Evolutionary conservation across 2,888 invertebrate genomes (phyloP).

Genomic region (Andrena flavipes): DNA sequence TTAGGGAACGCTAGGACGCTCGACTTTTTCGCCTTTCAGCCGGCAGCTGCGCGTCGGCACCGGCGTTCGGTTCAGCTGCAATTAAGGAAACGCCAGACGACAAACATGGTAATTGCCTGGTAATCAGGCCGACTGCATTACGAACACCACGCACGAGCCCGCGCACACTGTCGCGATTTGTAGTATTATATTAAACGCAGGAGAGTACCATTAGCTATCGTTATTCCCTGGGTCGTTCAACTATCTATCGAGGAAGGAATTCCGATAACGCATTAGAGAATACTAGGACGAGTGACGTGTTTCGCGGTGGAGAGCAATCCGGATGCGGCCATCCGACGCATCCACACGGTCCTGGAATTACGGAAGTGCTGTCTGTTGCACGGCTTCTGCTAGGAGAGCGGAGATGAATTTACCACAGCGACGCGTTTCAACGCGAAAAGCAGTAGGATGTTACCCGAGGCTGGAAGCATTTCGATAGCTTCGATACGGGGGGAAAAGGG

Average conservation of each 20-base stretch:
- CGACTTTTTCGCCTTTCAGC: slow-evolving; percentile 1
- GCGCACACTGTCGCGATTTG: not conserved
- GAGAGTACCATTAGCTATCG: not conserved
- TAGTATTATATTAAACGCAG: not conserved
- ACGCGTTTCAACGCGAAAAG: slow-evolving; percentile 7
- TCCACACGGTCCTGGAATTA: slow-evolving; percentile 10
- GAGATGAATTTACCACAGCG: not conserved
- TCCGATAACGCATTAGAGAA: slow-evolving; percentile 39
- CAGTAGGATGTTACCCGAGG: not conserved
- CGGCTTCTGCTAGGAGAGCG: not conserved
- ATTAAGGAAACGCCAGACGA: not conserved
- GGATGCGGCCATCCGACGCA: slow-evolving; percentile 27
- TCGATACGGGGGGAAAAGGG: not conserved
- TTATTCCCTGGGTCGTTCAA: not conserved
- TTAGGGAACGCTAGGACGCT: slow-evolving; percentile 28
- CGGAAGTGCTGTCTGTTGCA: not conserved
- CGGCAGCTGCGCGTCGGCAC: not conserved
- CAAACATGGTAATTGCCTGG: not conserved
- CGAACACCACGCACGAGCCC: not conserved
- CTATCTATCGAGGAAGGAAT: slow-evolving; percentile 23
- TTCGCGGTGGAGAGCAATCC: slow-evolving; percentile 17
- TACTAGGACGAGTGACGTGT: slow-evolving; percentile 36
- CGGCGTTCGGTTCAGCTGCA: not conserved
- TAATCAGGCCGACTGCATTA: slow-evolving; percentile 19
- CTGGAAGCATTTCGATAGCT: not conserved